Evolutionary conservation across 2,888 invertebrate genomes (phyloP).

Genomic region (Ornithoptera alexandrae): DNA sequence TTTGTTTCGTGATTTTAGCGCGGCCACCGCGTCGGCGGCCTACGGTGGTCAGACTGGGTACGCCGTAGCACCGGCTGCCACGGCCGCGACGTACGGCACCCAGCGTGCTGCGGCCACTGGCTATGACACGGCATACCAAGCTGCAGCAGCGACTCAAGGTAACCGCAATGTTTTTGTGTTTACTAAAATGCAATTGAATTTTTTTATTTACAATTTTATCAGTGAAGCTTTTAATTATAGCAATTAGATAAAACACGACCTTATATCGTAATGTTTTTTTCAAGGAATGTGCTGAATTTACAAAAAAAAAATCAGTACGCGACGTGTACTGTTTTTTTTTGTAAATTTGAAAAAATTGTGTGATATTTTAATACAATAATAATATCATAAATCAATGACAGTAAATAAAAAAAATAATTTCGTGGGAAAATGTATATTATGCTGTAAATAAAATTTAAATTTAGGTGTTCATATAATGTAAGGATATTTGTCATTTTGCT

Average conservation of each 20-base stretch:
- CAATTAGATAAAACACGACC: background rate
- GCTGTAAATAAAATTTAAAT: too few relatives aligned
- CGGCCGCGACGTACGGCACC: constrained; percentile 91
- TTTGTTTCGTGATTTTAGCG: constrained; percentile 64
- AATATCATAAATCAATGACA: too few relatives aligned
- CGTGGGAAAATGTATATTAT: too few relatives aligned
- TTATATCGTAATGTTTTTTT: background rate
- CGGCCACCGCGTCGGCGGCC: constrained; percentile 88
- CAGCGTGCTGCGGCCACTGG: constrained; percentile 89
- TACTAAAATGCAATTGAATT: background rate
- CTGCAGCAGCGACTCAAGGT: constrained; percentile 88
- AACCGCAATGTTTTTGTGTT: constrained; percentile 35
- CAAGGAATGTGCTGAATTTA: background rate
- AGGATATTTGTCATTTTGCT: too few relatives aligned
- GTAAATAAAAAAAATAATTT: too few relatives aligned
- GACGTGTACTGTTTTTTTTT: too few relatives aligned
- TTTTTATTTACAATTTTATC: background rate
- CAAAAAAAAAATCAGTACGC: background rate
- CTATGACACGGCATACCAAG: constrained; percentile 91
- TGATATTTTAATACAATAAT: too few relatives aligned
- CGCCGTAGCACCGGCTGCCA: constrained; percentile 89
- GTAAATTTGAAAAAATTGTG: too few relatives aligned
- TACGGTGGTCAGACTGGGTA: constrained; percentile 92
- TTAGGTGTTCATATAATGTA: too few relatives aligned
- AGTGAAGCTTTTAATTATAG: background rate